Evolutionary conservation across 1,140 invertebrate genomes (phyloP).

Genomic region (Grapholita molesta): DNA sequence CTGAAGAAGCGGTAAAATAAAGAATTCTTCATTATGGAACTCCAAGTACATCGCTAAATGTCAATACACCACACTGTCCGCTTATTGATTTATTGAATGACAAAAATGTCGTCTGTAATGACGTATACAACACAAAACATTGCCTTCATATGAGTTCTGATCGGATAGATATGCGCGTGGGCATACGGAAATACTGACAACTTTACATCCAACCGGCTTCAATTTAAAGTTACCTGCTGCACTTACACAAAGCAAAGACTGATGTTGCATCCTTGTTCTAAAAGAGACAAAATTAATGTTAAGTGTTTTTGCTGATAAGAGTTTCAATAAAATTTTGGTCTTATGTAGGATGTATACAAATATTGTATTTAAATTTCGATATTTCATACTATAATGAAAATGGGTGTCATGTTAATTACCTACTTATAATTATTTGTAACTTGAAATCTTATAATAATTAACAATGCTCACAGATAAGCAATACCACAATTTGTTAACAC

Average conservation of each 20-base stretch:
- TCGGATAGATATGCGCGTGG: neutral
- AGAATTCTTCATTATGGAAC: neutral
- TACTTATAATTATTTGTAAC: too few relatives aligned
- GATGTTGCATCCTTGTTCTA: neutral
- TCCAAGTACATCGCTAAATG: constrained; percentile 1
- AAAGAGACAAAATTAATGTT: neutral
- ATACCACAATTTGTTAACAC: neutral
- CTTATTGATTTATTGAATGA: neutral
- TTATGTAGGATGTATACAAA: too few relatives aligned
- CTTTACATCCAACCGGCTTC: neutral
- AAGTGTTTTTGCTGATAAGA: neutral
- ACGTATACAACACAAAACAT: neutral
- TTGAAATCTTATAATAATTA: too few relatives aligned
- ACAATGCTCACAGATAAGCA: too few relatives aligned
- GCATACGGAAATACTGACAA: neutral
- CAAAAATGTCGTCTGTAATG: neutral
- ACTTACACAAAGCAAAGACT: neutral
- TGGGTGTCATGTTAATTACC: too few relatives aligned
- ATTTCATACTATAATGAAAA: too few relatives aligned
- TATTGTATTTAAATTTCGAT: too few relatives aligned
- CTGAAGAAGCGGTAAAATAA: neutral
- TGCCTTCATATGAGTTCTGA: neutral
- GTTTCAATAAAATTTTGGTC: too few relatives aligned
- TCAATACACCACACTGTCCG: neutral
- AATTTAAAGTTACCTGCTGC: neutral